Base-by-base conservation (phyloP, 2,888 invertebrate genomes). In the Pristionchus arcanus region DNA sequence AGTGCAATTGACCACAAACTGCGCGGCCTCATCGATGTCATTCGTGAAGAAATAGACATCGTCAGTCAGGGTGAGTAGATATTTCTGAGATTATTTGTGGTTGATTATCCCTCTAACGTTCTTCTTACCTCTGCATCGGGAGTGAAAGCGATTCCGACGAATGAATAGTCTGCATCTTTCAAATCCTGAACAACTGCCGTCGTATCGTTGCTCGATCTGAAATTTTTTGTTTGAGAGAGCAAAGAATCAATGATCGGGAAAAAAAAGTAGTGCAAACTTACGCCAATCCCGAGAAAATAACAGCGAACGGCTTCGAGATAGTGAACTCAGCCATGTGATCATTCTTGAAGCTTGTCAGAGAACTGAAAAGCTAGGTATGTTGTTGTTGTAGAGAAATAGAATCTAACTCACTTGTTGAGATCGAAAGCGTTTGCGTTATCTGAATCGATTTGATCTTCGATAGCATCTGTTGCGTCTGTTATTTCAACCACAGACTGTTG, bases 121-220 rank as follows among this genome's bases (percentile, higher is more conserved):
- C 53, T 19, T 55, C 53, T 19, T 15, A 59, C 84, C 84, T 85
- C 34, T 19, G 84, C 55, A 59, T 85, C 84, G 7, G 55, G 59
- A 31, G 84, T 85, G 34, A 59, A 85, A 0, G 84, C 84, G 31
- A 85, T 85, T 59, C 84, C 84, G 15, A 85, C 59, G 59, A 85
- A 59, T 0, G 66, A 59, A 49, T 87, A 87, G 11, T 68, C 87
- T 0, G 49, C 42, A 28, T 87, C 63, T 28, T 42, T 53, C 37
- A 87, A 19, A 0, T 42, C n/a, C n/a, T 68, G 25, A 31, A 53
- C n/a, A n/a, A 25, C 25, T 28, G 28, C 59, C 7, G 34, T 34
- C 9, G 84, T 34, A n/a, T 85, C 84, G 25, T 49, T 55, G 7
- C 4, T 59, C 21, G 84, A 85, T 31, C 84, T 85, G 4, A 85